Evolutionary conservation across 2,113 vertebrate genomes (phyloP), one percentile per base, ranked within the genome.

Genomic region (Phycodurus eques): DNA sequence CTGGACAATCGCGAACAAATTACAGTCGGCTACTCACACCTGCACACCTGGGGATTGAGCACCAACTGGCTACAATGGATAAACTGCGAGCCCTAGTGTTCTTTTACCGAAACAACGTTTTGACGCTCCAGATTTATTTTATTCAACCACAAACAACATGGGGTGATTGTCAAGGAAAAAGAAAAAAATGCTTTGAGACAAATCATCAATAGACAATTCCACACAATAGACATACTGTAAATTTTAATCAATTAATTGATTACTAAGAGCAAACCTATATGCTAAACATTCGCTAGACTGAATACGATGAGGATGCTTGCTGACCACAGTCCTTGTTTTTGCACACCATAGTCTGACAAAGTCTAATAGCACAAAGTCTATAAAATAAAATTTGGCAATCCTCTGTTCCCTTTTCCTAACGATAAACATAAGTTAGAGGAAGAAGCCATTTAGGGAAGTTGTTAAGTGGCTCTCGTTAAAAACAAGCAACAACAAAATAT

Each of bases 401-500:
- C 57, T 60, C 6, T 33, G 33, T 60, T 15, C 15, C 13, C 13
- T 33, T 20, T 53, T 59, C n/a, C 27, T 20, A 31, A 27, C 56
- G 10, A 31, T n/a, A 15, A 61, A 14, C 33, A 4, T 14, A 59
- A 59, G 1, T 31, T 59, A 7, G 56, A 27, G 10, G 31, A 5
- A 59, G 12, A 35, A 60, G 31, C 17, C 31, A 35, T 35, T 61
- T 46, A 27, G 22, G 15, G 14, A 31, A 66, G 64, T 66, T 66
- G 13, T 22, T 31, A 46, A 15, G 64, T 15, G n/a, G 44, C 64
- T 62, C 67, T 65, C 49, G 56, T 14, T 59, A 68, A 83, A 75
- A 81, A 89, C 64, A 70, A 71, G 66, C 77, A 75, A 72, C 75
- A 82, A 81, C 75, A 84, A 82, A 75, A 77, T 35, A 51, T 74